These are phyloP conservation scores for Boloria euphrosyne DNA, from an alignment of 2,888 invertebrate species.

Conservation along the genomic window DNA sequence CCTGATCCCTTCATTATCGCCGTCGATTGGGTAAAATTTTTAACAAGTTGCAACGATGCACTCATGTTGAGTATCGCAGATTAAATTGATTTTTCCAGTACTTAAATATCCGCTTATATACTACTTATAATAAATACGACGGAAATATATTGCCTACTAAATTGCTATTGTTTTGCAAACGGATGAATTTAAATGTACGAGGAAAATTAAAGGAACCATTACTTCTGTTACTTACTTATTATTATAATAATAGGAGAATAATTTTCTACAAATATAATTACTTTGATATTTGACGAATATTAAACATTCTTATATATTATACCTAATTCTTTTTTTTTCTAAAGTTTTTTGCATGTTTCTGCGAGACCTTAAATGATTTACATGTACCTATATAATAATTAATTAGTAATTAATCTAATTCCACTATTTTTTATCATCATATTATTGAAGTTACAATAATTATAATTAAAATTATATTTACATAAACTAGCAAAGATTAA, in stretches of 20 bases:
- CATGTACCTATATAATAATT: too few relatives aligned
- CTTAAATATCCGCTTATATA: slow-evolving; percentile 19
- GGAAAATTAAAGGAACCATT: not conserved
- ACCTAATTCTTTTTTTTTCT: too few relatives aligned
- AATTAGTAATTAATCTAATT: too few relatives aligned
- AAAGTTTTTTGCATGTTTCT: too few relatives aligned
- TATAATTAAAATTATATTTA: too few relatives aligned
- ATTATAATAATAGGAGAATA: not conserved
- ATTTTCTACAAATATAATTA: too few relatives aligned
- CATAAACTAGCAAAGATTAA: too few relatives aligned
- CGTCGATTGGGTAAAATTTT: slow-evolving; percentile 38
- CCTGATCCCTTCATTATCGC: slow-evolving; percentile 39
- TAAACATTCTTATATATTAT: too few relatives aligned
- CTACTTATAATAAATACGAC: slow-evolving; percentile 18
- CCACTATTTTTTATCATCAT: too few relatives aligned
- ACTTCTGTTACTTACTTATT: not conserved
- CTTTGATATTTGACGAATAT: too few relatives aligned
- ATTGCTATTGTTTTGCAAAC: slow-evolving; percentile 13
- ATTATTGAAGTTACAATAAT: too few relatives aligned
- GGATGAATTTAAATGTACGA: slow-evolving; percentile 6
- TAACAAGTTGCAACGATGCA: slow-evolving; percentile 33
- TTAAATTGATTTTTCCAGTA: slow-evolving; percentile 31
- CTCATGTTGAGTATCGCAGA: slow-evolving; percentile 28
- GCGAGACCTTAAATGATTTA: too few relatives aligned
- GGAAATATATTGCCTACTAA: not conserved